phyloP scores from a whole-genome alignment of 2,113 vertebrate species.

The Pedionomus torquatus region DNA sequence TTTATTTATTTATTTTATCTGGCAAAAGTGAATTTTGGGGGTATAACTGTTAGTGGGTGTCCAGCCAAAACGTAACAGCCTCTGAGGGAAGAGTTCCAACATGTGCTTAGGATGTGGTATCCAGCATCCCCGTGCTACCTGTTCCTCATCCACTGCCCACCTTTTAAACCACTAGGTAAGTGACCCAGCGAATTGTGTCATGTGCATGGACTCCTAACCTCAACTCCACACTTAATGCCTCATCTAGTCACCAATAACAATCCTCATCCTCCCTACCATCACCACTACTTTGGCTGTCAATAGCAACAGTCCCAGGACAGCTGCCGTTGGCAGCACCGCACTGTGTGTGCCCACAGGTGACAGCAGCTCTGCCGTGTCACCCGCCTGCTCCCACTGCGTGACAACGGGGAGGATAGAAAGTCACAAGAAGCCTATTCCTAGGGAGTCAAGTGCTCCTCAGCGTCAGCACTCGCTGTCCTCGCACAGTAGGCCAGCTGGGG shows the following conservation, averaged over 20 bases:
- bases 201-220: not conserved
- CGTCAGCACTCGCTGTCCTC: not conserved
- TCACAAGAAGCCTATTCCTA: conserved; percentile 44
- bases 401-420: not conserved
- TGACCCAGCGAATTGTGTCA: not conserved
- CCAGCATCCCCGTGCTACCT: not conserved
- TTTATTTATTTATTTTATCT: not conserved
- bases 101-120: rapidly evolving
- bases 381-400: not conserved
- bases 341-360: not conserved
- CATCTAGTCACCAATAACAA: not conserved
- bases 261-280: not conserved
- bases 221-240: not conserved
- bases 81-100: not conserved
- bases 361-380: not conserved
- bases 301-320: not conserved
- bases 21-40: not conserved
- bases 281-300: not conserved
- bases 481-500: not conserved
- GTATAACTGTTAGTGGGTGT: not conserved
- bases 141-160: not conserved
- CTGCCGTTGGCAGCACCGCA: not conserved
- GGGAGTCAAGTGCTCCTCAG: conserved; percentile 22
- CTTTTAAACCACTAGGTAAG: not conserved
- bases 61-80: not conserved